phyloP scores from a whole-genome alignment of 64 coral and sea anemone species.

The Dendrophyllia cribrosa region DNA sequence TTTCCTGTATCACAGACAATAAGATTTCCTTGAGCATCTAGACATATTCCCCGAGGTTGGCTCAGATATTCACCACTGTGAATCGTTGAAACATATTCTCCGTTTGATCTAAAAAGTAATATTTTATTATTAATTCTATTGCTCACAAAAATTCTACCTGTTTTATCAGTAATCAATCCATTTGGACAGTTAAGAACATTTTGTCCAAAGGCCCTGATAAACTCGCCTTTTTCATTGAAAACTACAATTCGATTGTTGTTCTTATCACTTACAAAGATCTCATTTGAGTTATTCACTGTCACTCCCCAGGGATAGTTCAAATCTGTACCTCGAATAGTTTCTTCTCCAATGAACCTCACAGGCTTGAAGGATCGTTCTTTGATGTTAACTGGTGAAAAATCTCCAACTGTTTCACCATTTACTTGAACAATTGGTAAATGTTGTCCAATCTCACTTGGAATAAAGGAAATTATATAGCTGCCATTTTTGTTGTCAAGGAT shows the following conservation, averaged over 20 bases:
- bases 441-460: neutral
- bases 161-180: neutral
- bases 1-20: neutral
- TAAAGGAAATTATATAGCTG: neutral
- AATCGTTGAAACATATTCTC: neutral
- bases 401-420: neutral
- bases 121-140: neutral
- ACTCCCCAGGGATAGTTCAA: neutral
- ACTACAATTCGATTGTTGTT: neutral
- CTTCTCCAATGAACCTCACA: neutral
- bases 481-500: neutral
- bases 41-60: neutral
- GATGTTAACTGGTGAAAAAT: neutral
- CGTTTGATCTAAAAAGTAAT: neutral
- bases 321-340: too few relatives aligned
- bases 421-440: neutral
- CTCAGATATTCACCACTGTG: neutral
- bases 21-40: constrained; percentile 1
- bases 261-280: neutral
- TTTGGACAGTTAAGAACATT: neutral
- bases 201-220: neutral
- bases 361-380: neutral
- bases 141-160: neutral
- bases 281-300: neutral
- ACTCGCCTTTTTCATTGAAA: neutral